A percentile compares a stretch with the other conserved stretches of the same genome.
These are phyloP conservation scores for Rotaria socialis DNA, from an alignment of 2,888 invertebrate genomes.

Conservation along the genomic window DNA sequence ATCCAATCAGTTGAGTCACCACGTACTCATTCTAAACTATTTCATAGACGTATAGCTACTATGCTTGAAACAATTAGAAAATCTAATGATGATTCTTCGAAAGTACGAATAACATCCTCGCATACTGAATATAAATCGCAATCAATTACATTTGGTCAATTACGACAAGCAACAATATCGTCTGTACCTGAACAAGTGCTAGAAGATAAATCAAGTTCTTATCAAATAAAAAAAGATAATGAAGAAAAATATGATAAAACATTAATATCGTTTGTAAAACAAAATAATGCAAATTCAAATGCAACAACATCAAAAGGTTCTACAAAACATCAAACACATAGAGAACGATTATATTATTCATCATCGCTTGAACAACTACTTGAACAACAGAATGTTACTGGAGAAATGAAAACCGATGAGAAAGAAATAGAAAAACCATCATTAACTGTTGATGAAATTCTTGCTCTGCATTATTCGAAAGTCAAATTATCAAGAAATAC, in stretches of 20 bases:
- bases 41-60: conserved; percentile 22
- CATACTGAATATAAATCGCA: neutral
- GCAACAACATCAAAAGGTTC: neutral
- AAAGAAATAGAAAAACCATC: neutral
- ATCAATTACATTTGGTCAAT: conserved; percentile 36
- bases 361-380: neutral
- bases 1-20: neutral
- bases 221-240: neutral
- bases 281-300: neutral
- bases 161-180: neutral
- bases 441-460: neutral
- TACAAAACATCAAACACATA: neutral
- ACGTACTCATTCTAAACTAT: neutral
- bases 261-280: neutral
- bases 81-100: neutral
- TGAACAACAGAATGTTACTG: neutral
- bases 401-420: neutral
- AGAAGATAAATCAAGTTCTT: neutral
- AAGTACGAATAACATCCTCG: neutral
- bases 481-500: neutral
- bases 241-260: neutral
- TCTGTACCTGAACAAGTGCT: neutral
- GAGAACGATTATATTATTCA: neutral
- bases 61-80: neutral
- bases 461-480: neutral